A percentile compares a stretch with the other conserved stretches of the same genome.
Conservation (phyloP, 1,140 invertebrate species). For the Thaumatotibia leucotreta region DNA sequence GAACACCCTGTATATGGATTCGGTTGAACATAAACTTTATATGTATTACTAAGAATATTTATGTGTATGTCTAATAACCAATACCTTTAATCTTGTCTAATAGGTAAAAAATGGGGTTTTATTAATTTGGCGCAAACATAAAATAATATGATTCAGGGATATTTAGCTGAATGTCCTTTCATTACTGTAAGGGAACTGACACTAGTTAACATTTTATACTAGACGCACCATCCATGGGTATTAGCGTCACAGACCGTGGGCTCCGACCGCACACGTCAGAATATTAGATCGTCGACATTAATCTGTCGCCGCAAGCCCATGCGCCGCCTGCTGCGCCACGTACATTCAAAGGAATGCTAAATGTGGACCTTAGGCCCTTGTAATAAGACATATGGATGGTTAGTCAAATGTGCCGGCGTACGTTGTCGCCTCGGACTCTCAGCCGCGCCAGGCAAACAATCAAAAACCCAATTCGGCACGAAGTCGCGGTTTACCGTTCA, state of each 20-base stretch:
- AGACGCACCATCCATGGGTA: not conserved
- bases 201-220: not conserved
- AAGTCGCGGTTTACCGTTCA: slow-evolving; percentile 63
- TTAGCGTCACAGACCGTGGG: not conserved
- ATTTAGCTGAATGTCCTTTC: no score
- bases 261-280: slow-evolving; percentile 58
- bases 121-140: no score
- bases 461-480: slow-evolving; percentile 63
- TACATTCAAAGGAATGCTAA: not conserved
- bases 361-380: not conserved
- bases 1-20: no score
- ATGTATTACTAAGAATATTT: no score
- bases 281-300: slow-evolving; percentile 69
- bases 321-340: not conserved
- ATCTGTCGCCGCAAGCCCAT: slow-evolving; percentile 43
- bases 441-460: slow-evolving; percentile 46
- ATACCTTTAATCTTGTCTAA: no score
- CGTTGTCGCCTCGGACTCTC: not conserved
- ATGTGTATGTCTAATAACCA: no score
- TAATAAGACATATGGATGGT: not conserved
- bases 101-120: no score
- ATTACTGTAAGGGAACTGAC: no score
- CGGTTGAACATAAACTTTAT: no score
- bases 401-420: not conserved
- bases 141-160: no score